Conservation (phyloP, 2,113 vertebrate genomes). For the Pseudorectes ferrugineus region DNA sequence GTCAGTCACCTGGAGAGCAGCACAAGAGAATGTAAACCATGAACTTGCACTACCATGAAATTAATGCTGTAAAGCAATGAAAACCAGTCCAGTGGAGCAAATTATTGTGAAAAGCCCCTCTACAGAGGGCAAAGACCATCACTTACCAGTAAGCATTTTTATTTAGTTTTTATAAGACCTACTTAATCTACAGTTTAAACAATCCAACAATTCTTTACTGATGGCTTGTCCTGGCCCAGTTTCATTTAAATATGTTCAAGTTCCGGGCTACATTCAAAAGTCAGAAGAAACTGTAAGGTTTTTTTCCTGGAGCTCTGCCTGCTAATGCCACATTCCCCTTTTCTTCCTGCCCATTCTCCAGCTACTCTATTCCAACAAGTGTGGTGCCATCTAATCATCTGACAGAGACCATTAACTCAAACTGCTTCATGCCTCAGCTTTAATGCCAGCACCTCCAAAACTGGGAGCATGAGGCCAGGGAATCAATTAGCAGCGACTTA, state of each 20-base stretch:
- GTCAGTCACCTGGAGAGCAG: background rate
- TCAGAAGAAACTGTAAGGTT: background rate
- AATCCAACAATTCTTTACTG: background rate
- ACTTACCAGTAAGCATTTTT: background rate
- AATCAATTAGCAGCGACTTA: constrained; percentile 20
- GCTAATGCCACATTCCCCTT: background rate
- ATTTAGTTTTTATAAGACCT: background rate
- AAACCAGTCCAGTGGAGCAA: background rate
- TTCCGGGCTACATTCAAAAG: background rate
- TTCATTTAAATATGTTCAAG: background rate
- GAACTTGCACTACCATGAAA: background rate
- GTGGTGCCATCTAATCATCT: background rate
- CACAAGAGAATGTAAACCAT: background rate
- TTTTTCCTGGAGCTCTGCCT: background rate
- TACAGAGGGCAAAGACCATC: background rate
- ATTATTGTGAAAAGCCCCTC: background rate
- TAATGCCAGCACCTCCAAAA: background rate
- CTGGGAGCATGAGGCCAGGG: background rate
- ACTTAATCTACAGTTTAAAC: background rate
- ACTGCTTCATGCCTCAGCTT: background rate
- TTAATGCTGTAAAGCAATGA: background rate
- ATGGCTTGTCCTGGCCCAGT: background rate
- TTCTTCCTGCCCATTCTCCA: background rate
- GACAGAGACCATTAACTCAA: background rate
- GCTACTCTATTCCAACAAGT: background rate